phyloP scores from a whole-genome alignment of 2,113 vertebrate genomes.

The Macquaria australasica region DNA sequence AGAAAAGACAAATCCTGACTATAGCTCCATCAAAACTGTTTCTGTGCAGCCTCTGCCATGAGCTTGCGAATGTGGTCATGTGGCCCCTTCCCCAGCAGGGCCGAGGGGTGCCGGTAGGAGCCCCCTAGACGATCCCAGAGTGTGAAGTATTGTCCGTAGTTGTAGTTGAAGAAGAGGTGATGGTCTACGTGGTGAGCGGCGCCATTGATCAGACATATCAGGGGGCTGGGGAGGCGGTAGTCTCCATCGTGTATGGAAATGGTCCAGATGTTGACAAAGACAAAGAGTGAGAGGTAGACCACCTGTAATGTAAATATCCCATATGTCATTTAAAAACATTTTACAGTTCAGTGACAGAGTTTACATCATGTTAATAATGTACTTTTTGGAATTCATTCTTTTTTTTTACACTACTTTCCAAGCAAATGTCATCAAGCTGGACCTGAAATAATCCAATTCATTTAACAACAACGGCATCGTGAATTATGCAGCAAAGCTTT shows the following conservation, averaged over 20 bases:
- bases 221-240: constrained; percentile 86
- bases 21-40: neutral
- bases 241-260: constrained; percentile 95
- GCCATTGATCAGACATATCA: constrained; percentile 89
- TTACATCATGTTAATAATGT: neutral
- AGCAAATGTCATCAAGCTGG: neutral
- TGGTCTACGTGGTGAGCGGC: constrained; percentile 94
- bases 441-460: neutral
- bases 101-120: constrained; percentile 90
- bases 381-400: neutral
- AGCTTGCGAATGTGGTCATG: constrained; percentile 83
- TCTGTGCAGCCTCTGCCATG: constrained; percentile 49
- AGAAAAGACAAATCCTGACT: neutral
- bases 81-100: constrained; percentile 88
- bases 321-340: neutral
- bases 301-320: constrained; percentile 48
- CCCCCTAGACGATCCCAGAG: constrained; percentile 93
- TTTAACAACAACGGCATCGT: neutral
- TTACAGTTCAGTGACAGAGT: neutral
- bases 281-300: constrained; percentile 91
- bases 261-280: constrained; percentile 96
- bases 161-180: constrained; percentile 94
- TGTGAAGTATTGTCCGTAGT: constrained; percentile 97
- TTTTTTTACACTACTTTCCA: neutral
- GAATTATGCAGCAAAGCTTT: neutral